Percentiles rank a stretch among this genome's conserved stretches.
phyloP scores from a whole-genome alignment of 2,113 vertebrate species.

The Phylloscopus trochiloides region DNA sequence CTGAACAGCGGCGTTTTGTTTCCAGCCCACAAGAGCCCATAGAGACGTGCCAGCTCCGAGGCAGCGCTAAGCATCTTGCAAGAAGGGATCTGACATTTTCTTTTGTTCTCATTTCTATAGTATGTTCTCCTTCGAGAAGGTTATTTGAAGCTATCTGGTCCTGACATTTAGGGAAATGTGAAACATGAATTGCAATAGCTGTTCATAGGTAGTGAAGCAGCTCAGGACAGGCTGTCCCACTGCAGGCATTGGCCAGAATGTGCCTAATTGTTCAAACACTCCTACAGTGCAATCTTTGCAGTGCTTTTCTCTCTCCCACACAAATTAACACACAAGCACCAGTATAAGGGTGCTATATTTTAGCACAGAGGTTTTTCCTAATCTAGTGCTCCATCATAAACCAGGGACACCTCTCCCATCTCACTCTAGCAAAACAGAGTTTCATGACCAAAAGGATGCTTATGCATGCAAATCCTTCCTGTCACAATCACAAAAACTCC shows the following conservation, averaged over 20 bases:
- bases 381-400: background rate
- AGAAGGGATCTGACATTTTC: constrained; percentile 39
- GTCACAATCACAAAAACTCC: background rate
- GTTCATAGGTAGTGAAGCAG: constrained; percentile 45
- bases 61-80: background rate
- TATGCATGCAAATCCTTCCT: background rate
- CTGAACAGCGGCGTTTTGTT: constrained; percentile 62
- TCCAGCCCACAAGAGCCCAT: constrained; percentile 54
- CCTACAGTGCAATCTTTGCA: background rate
- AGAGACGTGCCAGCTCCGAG: constrained; percentile 50
- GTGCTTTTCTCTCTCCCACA: background rate
- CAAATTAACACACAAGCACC: background rate
- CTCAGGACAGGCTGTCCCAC: background rate
- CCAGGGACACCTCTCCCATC: background rate
- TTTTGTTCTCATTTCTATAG: constrained; percentile 53
- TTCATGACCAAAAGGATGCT: background rate
- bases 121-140: background rate
- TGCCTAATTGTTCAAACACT: background rate
- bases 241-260: background rate
- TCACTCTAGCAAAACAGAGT: background rate
- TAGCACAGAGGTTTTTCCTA: background rate
- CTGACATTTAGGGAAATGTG: constrained; percentile 50
- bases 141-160: constrained; percentile 45
- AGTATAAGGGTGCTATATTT: background rate
- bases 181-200: constrained; percentile 16